Base-by-base conservation (phyloP, 2,797 vertebrate genomes). In the Betta splendens region DNA sequence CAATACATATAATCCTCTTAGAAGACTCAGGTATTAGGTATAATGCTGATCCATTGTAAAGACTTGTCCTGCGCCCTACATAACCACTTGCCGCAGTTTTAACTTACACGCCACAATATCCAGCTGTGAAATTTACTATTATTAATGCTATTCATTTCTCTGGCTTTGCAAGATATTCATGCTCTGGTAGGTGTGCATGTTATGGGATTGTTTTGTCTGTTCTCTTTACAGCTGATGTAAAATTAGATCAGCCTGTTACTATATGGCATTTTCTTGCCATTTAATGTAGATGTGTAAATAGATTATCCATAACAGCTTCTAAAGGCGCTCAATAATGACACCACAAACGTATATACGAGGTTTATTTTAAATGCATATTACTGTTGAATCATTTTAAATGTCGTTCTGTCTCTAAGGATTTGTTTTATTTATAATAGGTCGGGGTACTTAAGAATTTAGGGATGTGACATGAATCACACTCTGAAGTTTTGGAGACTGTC, bases 1-100 rank as follows among this genome's bases (percentile, higher is more conserved):
- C 83, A 85, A 82, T 82, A 71, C 59, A 79, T 47, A 53, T 96
- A 97, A 98, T 94, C 96, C 92, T 92, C 95, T 98, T 97, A 96
- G 81, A 81, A 84, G 86, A 74, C 92, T 89, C 69, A 77, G 91
- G 93, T 93, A 93, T 95, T 96, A 95, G 87, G 90, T 91, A 93
- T 96, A 95, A 95, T 90, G 86, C 75, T 91, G 89, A 93, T 92
- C 90, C 90, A 89, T 91, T 92, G 93, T 93, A 90, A 90, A 91
- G 91, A 81, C 75, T 75, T 89, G 90, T 84, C 88, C 84, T 84
- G 82, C 87, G 95, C 90, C 95, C 95, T 94, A 88, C 79, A 88
- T 88, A 78, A 74, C 44, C 72, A 84, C 61, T 89, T 91, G 81
- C 83, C 85, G 82, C 81, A 81, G 80, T 88, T 72, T 69, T 58